phyloP scores from a whole-genome alignment of 2,888 invertebrate genomes.

The Hydrotaea cyrtoneurina region DNA sequence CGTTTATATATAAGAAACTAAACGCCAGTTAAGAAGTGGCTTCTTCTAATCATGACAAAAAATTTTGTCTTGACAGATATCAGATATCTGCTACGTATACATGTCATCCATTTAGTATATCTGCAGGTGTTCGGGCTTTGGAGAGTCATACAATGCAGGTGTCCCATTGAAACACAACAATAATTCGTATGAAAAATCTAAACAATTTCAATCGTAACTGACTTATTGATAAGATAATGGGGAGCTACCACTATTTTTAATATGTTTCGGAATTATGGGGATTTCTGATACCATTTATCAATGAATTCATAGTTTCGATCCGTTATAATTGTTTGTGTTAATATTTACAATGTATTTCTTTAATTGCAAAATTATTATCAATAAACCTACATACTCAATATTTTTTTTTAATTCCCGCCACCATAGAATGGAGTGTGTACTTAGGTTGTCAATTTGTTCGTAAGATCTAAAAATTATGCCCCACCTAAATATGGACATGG shows the following conservation, averaged over 20 bases:
- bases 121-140: neutral
- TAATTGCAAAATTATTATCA: neutral
- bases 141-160: slow-evolving; percentile 6
- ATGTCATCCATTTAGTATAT: neutral
- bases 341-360: neutral
- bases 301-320: neutral
- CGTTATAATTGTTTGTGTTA: neutral
- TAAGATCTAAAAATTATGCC: no score
- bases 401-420: no score
- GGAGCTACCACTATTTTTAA: neutral
- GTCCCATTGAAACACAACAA: neutral
- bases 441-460: no score
- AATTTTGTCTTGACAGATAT: neutral
- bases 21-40: neutral
- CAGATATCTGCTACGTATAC: neutral
- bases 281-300: neutral
- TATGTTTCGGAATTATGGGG: neutral
- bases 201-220: neutral
- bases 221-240: slow-evolving; percentile 15
- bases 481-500: no score
- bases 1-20: neutral
- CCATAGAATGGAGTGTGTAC: no score
- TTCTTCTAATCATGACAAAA: neutral
- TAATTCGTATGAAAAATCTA: neutral
- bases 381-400: no score